Conservation (phyloP, 2,797 vertebrate species). For the Neosalanx taihuensis region DNA sequence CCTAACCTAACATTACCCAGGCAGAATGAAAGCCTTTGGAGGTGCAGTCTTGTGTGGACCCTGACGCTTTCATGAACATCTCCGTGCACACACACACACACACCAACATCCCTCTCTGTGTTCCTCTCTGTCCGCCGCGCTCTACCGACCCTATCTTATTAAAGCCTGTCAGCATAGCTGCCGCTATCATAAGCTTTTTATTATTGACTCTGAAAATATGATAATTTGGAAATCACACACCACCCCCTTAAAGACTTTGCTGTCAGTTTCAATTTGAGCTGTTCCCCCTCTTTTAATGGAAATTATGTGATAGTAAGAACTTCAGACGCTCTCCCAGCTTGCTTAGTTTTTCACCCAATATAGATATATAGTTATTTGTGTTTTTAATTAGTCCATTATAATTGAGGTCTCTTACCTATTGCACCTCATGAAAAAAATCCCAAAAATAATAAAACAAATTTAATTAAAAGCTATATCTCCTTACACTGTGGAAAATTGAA, state of each 20-base stretch:
- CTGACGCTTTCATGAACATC: slow-evolving; percentile 2
- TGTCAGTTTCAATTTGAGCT: slow-evolving; percentile 76
- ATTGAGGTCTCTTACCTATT: slow-evolving; percentile 79
- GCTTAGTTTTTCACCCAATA: slow-evolving; percentile 31
- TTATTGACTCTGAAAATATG: slow-evolving; percentile 82
- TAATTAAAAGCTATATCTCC: slow-evolving; percentile 79
- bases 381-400: slow-evolving; percentile 79
- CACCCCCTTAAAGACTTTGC: slow-evolving; percentile 73
- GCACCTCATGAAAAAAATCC: slow-evolving; percentile 51
- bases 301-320: slow-evolving; percentile 70
- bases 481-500: slow-evolving; percentile 74
- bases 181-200: slow-evolving; percentile 81
- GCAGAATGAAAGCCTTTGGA: slow-evolving; percentile 4
- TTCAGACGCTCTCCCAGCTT: slow-evolving; percentile 63
- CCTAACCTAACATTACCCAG: slow-evolving; percentile 23
- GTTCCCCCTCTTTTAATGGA: slow-evolving; percentile 72
- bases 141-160: slow-evolving; percentile 78
- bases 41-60: slow-evolving; percentile 1
- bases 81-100: slow-evolving; percentile 34
- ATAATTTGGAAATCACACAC: slow-evolving; percentile 81
- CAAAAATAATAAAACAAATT: slow-evolving; percentile 74
- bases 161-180: slow-evolving; percentile 77
- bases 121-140: slow-evolving; percentile 63
- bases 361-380: slow-evolving; percentile 65
- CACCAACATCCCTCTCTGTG: slow-evolving; percentile 41